Percentiles rank a stretch among this genome's conserved stretches.
phyloP scores from a whole-genome alignment of 2,113 vertebrate species.

The Ondatra zibethicus region DNA sequence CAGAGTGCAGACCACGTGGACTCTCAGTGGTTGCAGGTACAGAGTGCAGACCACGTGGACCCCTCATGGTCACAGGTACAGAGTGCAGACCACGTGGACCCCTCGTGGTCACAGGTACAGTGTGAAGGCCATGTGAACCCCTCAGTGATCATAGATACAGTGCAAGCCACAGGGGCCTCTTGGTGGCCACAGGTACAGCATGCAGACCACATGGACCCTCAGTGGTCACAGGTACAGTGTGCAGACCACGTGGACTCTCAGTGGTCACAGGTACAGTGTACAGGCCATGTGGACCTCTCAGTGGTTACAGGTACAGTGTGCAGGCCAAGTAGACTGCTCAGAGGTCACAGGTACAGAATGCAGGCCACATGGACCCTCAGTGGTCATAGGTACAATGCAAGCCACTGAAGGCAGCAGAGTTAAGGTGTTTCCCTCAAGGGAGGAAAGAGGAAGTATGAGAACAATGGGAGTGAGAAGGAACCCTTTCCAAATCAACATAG shows the following conservation, averaged over 20 bases:
- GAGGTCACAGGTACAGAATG: not conserved
- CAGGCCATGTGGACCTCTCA: fast-evolving
- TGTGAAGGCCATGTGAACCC: fast-evolving
- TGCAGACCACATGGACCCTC: fast-evolving
- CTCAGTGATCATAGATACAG: not conserved
- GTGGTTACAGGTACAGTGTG: not conserved
- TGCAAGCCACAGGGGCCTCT: fast-evolving
- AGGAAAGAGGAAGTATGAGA: not conserved
- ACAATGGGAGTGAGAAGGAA: not conserved
- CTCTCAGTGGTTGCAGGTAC: not conserved
- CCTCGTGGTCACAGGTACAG: not conserved
- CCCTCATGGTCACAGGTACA: not conserved
- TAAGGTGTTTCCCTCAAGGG: not conserved
- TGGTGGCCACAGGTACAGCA: not conserved
- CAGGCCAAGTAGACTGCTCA: fast-evolving
- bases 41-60: fast-evolving
- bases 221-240: not conserved
- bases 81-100: too few relatives aligned
- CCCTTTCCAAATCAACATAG: not conserved
- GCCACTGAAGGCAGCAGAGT: too few relatives aligned
- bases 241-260: fast-evolving
- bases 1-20: fast-evolving
- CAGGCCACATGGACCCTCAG: fast-evolving
- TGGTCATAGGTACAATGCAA: not conserved
- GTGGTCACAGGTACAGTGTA: not conserved